Conservation (phyloP, 2,888 invertebrate species). For the Mesorhabditis sp. region DNA sequence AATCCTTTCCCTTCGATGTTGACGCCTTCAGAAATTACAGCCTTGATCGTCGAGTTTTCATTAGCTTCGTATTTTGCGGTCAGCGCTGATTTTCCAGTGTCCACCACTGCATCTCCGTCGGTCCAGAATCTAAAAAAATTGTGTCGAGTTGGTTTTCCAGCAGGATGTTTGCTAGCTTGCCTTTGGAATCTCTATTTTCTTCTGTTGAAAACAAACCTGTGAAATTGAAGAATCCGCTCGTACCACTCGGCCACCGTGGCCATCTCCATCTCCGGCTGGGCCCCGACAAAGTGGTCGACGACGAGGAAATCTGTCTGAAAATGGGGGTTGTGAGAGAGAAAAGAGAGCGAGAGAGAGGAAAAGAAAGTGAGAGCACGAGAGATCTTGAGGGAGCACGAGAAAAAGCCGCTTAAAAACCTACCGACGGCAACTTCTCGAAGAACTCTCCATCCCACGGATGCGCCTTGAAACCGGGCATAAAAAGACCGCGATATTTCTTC, state of each 20-base stretch:
- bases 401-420: conserved; percentile 7
- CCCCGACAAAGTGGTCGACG: conserved; percentile 94
- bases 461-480: conserved; percentile 77
- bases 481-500: conserved; percentile 75
- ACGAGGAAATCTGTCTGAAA: conserved; percentile 72
- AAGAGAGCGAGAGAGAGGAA: too few species aligned
- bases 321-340: not conserved
- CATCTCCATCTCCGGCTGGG: conserved; percentile 90
- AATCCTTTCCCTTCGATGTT: conserved; percentile 63
- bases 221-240: conserved; percentile 66
- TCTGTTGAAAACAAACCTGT: conserved; percentile 25
- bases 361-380: too few species aligned
- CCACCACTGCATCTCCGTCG: conserved; percentile 89
- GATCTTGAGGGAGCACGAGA: too few species aligned
- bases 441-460: conserved; percentile 34
- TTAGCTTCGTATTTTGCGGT: conserved; percentile 94
- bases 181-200: too few species aligned
- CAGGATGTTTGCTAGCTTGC: too few species aligned
- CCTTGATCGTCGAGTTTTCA: conserved; percentile 86
- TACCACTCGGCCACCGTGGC: conserved; percentile 85
- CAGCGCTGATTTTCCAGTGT: conserved; percentile 92
- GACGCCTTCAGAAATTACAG: not conserved
- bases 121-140: conserved; percentile 71
- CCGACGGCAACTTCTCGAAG: conserved; percentile 42
- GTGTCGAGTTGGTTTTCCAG: too few species aligned